phyloP scores from a whole-genome alignment of 2,113 vertebrate genomes.

The Ivindomyrus marchei region DNA sequence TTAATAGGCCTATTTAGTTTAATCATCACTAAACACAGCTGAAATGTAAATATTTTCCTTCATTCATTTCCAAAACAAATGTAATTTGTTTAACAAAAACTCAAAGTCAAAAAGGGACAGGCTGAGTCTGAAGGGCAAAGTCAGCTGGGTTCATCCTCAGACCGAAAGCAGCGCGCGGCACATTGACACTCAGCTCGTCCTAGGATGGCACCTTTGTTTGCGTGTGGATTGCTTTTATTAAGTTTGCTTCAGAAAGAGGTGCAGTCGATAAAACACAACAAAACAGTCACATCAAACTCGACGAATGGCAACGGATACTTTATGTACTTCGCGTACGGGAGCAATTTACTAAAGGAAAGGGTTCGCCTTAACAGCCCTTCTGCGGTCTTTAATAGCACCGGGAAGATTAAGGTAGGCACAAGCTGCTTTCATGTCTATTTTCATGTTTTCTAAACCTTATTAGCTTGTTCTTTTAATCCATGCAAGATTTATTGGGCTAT shows the following conservation, averaged over 20 bases:
- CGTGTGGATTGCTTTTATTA: background rate
- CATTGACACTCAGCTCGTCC: background rate
- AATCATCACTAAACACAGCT: background rate
- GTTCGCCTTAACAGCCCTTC: conserved; percentile 58
- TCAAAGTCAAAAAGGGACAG: background rate
- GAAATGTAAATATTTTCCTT: background rate
- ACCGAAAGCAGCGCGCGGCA: background rate
- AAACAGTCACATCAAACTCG: background rate
- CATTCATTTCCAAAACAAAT: background rate
- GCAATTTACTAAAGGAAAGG: conserved; percentile 59
- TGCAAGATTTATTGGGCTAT: background rate
- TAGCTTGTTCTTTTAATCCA: background rate
- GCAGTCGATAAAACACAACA: background rate
- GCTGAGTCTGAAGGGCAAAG: background rate
- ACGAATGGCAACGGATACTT: conserved; percentile 30
- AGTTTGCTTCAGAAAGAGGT: background rate
- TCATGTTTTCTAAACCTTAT: background rate
- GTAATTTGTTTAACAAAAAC: background rate
- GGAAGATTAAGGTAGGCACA: conserved; percentile 50
- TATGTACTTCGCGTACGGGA: conserved; percentile 61
- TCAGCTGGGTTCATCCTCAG: background rate
- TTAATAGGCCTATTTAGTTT: background rate
- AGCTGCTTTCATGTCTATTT: background rate
- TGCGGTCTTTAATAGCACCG: conserved; percentile 48
- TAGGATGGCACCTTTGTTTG: background rate